Conservation (phyloP, 2,113 vertebrate species). For the Quiscalus mexicanus region DNA sequence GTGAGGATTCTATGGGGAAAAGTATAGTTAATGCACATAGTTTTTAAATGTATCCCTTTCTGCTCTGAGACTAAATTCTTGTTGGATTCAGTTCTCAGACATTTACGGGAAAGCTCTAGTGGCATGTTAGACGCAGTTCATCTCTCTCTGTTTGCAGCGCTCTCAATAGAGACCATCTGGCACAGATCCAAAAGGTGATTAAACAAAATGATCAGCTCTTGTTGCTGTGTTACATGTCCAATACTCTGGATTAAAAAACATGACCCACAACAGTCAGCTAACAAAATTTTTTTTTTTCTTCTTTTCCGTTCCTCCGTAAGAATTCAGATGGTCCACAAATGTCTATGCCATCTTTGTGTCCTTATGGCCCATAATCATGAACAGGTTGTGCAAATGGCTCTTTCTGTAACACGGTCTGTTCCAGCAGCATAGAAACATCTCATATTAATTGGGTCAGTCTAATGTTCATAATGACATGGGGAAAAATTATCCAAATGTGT, state of each 20-base stretch:
- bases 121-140: slow-evolving; percentile 89
- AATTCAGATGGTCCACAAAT: slow-evolving; percentile 85
- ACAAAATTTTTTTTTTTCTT: not conserved
- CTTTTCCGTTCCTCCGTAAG: slow-evolving; percentile 62
- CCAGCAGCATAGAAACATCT: slow-evolving; percentile 82
- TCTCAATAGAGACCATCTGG: slow-evolving; percentile 94
- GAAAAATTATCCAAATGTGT: slow-evolving; percentile 87
- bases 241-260: slow-evolving; percentile 88
- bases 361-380: slow-evolving; percentile 90
- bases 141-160: slow-evolving; percentile 81
- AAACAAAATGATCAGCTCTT: slow-evolving; percentile 98
- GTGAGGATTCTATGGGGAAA: slow-evolving; percentile 99
- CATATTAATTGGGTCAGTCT: slow-evolving; percentile 89
- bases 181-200: slow-evolving; percentile 97
- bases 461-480: slow-evolving; percentile 89
- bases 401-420: slow-evolving; percentile 84
- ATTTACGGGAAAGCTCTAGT: slow-evolving; percentile 96
- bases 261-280: slow-evolving; percentile 81
- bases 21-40: slow-evolving; percentile 99
- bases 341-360: slow-evolving; percentile 84
- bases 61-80: slow-evolving; percentile 94
- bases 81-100: slow-evolving; percentile 97
- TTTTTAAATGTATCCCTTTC: slow-evolving; percentile 98
- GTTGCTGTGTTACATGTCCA: slow-evolving; percentile 87
- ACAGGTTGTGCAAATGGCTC: slow-evolving; percentile 84